Base-by-base conservation (phyloP, 2,888 invertebrate genomes). In the Drosophila affinis region DNA sequence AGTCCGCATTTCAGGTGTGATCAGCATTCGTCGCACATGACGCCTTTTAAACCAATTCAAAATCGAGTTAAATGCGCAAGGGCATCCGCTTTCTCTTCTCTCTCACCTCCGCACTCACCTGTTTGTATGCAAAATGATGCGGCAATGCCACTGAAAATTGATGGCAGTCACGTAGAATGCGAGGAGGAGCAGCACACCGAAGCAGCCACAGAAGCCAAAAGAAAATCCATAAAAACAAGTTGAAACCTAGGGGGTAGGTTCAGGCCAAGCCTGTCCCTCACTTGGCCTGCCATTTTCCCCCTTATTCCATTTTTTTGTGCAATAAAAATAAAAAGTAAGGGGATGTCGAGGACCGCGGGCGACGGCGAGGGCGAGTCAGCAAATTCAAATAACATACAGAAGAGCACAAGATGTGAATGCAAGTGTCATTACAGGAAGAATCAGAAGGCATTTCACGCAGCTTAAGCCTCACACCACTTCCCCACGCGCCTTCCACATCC, bases 101-200 rank as follows among this genome's bases (percentile, higher is more conserved):
- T 52, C 54, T 56, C 45, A 9, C 21, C 48, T 29, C 21, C 54
- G 54, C 69, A 75, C 75, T 85, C 88, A 86, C 74, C 87, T 86
- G 69, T 59, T 68, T 68, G 88, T 84, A 88, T 87, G 78, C 89
- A 88, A 88, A 86, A 87, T 86, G 89, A 84, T 83, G 87, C 87
- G 85, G 79, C 81, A 87, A 84, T 72, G 77, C 87, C 78, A 75
- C 81, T 79, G 86, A 87, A 88, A 88, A 88, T 88, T 86, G 85
- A 86, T 88, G 86, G 87, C 87, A 88, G 89, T 85, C 85, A 85
- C 89, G 89, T 85, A 79, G 78, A 71, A 77, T 78, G 84, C 70
- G 81, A 44, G 45, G 39, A 55, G 55, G 17, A 21, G 10, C 70
- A 18, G 7, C n/a, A 7, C 39, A 39, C 39, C 39, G 18, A 18